phyloP scores from a whole-genome alignment of 1,140 invertebrate species.

The Kradibia gibbosae region DNA sequence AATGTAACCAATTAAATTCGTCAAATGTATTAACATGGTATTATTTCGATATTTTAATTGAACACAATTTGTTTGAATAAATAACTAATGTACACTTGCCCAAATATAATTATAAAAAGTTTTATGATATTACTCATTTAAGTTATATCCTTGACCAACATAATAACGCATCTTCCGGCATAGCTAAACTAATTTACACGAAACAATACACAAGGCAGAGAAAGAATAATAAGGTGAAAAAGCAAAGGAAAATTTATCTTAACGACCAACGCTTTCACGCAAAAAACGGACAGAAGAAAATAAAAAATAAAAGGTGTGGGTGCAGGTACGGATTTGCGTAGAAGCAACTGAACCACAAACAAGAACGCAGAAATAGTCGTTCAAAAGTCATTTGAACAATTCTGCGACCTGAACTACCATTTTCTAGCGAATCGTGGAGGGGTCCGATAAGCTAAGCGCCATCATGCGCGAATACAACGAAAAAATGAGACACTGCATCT shows the following conservation, averaged over 20 bases:
- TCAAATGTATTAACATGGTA: background rate
- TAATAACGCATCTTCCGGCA: background rate
- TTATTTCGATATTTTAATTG: background rate
- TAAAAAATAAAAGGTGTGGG: background rate
- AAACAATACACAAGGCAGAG: background rate
- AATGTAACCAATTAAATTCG: too few species aligned
- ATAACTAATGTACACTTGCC: background rate
- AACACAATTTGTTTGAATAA: background rate
- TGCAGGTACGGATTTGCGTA: background rate
- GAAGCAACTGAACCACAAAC: background rate
- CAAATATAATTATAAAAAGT: background rate
- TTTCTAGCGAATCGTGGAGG: background rate
- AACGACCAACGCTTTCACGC: slow-evolving; percentile 17
- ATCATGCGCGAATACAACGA: background rate
- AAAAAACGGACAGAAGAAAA: slow-evolving; percentile 29
- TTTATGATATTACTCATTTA: background rate
- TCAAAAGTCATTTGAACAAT: slow-evolving; percentile 46
- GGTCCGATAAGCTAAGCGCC: slow-evolving; percentile 9
- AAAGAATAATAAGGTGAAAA: slow-evolving; percentile 20
- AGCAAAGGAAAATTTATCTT: slow-evolving; percentile 43
- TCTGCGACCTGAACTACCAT: background rate
- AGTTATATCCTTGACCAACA: slow-evolving; percentile 6
- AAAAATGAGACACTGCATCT: too few species aligned
- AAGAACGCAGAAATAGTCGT: slow-evolving; percentile 39
- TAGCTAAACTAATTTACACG: slow-evolving; percentile 14